These are phyloP conservation scores for Acleris sparsana DNA, from an alignment of 2,888 invertebrate genomes.

Conservation along the genomic window DNA sequence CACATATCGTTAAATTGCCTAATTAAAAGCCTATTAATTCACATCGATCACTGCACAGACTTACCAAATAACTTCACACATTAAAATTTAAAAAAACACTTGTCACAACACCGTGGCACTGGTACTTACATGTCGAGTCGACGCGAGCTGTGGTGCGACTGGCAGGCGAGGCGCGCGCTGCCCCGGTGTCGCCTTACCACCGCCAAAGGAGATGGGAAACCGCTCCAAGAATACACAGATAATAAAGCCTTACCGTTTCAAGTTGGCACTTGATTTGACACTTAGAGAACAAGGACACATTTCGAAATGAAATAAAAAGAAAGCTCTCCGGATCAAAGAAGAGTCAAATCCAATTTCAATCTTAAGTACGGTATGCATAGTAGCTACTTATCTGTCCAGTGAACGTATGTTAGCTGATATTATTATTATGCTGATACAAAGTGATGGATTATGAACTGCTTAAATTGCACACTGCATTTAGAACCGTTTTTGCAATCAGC, in stretches of 20 bases:
- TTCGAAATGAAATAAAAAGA: constrained; percentile 35
- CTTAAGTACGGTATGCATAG: no score
- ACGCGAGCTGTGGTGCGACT: constrained; percentile 83
- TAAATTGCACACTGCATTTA: no score
- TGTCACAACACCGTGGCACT: constrained; percentile 63
- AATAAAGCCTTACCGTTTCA: constrained; percentile 47
- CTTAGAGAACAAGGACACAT: background rate
- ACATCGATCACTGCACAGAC: constrained; percentile 57
- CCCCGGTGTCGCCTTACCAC: constrained; percentile 80
- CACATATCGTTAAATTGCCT: constrained; percentile 13
- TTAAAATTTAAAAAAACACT: constrained; percentile 59
- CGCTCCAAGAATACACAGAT: constrained; percentile 66
- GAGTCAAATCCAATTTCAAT: no score
- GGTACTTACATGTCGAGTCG: constrained; percentile 84
- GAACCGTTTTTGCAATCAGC: no score
- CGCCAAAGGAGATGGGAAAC: constrained; percentile 77
- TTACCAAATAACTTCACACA: constrained; percentile 58
- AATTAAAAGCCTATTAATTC: constrained; percentile 10
- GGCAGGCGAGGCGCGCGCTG: constrained; percentile 64
- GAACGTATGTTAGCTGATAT: no score
- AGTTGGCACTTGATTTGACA: constrained; percentile 22
- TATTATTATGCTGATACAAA: no score
- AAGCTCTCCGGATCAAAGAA: constrained; percentile 5
- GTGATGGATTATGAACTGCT: no score
- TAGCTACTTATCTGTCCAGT: no score